Evolutionary conservation across 2,888 invertebrate species (phyloP), one percentile per base, ranked within the genome.

Genomic region (Barypeithes pellucidus): DNA sequence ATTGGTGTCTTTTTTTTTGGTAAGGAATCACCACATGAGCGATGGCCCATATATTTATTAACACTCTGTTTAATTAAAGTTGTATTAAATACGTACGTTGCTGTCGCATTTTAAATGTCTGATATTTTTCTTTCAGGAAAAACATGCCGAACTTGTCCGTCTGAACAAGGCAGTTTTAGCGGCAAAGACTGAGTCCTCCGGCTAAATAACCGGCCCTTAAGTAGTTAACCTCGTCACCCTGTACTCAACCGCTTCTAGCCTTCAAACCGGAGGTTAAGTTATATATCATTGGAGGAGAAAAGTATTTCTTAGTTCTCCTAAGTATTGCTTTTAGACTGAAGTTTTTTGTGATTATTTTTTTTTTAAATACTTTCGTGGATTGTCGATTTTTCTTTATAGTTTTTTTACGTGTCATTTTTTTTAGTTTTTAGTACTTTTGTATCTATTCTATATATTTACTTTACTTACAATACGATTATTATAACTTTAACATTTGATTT

Each of bases 111-210:
- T n/a, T n/a, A n/a, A n/a, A n/a, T n/a, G n/a, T n/a, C n/a, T n/a
- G n/a, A 50, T 54, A 77, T 77, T 79, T 81, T 79, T 79, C 79
- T 84, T 84, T 63, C 88, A 97, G 97, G 96, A 96, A 88, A 93
- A 94, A 83, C 95, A 95, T 84, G 95, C 95, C 62, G 96, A 96
- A 87, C 87, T 94, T 82, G 96, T 97, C 80, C 94, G 96, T 82
- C 95, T 94, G 89, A 97, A 96, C 87, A 96, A 96, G 88, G 92
- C 91, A 16, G 59, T 52, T 9, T 12, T 69, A 36, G 63, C 67
- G 14, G 62, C 69, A 22, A 69, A 72, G 33, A 33, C 39, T 24
- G 70, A 74, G 9, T 68, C 72, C 5, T 67, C 67, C 36, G 72
- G 72, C 54, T 72, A 72, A 39, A 63, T 0, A 14, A 22, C 52